Base-by-base conservation (phyloP, 2,113 vertebrate genomes). In the Pelmatolapia mariae region DNA sequence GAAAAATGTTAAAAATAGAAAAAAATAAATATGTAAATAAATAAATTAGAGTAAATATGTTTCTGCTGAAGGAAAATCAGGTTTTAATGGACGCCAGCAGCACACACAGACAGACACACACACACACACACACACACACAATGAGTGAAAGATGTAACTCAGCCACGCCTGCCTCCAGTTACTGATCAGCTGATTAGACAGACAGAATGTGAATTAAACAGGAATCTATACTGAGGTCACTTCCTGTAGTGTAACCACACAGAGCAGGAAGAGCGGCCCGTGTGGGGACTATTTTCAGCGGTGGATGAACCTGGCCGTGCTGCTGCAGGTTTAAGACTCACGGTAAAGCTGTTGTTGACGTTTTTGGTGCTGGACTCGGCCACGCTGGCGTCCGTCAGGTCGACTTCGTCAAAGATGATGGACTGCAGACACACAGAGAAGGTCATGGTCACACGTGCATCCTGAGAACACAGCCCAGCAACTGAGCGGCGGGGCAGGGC, bases 311-410 rank as follows among this genome's bases (percentile, higher is more conserved):
- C 33, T 45, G 6, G 12, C 7, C 4, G 18, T 31, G 54, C 3
- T n/a, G 38, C n/a, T 18, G 16, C 10, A 3, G 6, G 59, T 2
- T 24, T 15, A 15, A 24, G 73, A 93, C 98, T 96, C 96, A 99
- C 98, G 26, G 98, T 99, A 90, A 99, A 99, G 93, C 98, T 99
- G 96, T 99, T 99, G 97, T 99, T 99, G 92, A 99, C 96, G 87
- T 99, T 99, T 95, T 99, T 99, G 87, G 98, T 99, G 96, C 98
- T 99, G 90, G 98, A 99, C 93, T 99, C 98, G 2, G 98, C 98
- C 80, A 99, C 98, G 0, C 98, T 99, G 87, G 98, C 98, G 43
- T 99, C 98, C 1, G 98, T 99, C 95, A 99, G 95, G 93, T 99
- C 98, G 80, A 99, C 98, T 71, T 99, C 98, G 61, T 99, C 98